Base-by-base conservation (phyloP, 2,113 vertebrate genomes). In the Dipodomys stephensi region DNA sequence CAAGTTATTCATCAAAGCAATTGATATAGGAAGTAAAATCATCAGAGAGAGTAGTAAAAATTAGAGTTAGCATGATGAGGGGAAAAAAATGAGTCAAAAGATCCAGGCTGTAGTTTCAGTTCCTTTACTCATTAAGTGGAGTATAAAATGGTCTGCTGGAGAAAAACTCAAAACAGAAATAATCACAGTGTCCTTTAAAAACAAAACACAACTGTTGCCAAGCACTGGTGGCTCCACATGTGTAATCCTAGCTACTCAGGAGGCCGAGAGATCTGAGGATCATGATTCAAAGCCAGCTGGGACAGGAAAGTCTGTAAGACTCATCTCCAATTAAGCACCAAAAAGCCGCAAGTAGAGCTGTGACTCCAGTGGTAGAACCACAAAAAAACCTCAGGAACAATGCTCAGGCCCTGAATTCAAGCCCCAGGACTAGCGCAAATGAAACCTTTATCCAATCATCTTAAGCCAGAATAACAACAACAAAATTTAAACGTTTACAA, bases 401-500 rank as follows among this genome's bases (percentile, higher is more conserved):
- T 49, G 49, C 12, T 73, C 46, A 64, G 69, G 71, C 27, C 2
- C 28, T 4, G 32, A 19, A 68, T 93, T 93, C 84, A 87, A 39
- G 39, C 39, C 49, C 49, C 49, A 12, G 49, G 49, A 49, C 49
- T 49, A 12, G 49, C 10, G 12, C 49, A 49, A 49, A 49, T 11
- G 49, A 49, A 49, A 49, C 49, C 49, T 11, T 65, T 88, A 84
- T 7, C 87, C 49, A 96, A 81, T 32, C 73, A 32, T 67, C 30
- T 32, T 87, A 90, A 80, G 10, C 23, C 28, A 90, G 83, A 90
- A 87, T 4, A 68, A 27, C 49, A 92, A 90, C 30, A 13, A 65
- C 65, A 87, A 94, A 79, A 53, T 87, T 87, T 74, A 88, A 87
- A 93, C 49, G 23, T 80, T 80, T 83, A 62, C 15, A 83, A 87